These are phyloP conservation scores for Acrobeloides nanus DNA, from an alignment of 2,888 invertebrate genomes.

Conservation along the genomic window DNA sequence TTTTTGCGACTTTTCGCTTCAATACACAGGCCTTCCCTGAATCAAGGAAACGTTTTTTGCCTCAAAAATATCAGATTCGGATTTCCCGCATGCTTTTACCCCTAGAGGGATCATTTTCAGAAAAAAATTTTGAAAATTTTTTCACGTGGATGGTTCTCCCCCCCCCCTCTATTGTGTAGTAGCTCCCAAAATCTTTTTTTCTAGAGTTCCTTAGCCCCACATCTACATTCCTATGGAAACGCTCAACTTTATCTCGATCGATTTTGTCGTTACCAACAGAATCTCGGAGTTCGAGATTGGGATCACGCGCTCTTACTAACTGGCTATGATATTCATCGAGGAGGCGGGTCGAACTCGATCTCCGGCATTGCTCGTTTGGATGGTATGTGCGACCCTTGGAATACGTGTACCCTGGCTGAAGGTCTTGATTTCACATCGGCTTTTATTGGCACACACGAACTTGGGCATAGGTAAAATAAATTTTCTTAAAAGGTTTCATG, in stretches of 20 bases:
- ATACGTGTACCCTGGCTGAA: slow-evolving; percentile 52
- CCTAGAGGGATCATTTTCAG: no score
- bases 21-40: no score
- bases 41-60: no score
- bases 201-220: slow-evolving; percentile 44
- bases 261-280: slow-evolving; percentile 52
- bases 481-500: no score
- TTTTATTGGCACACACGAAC: slow-evolving; percentile 53
- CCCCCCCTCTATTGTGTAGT: no score
- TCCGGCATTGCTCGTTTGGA: slow-evolving; percentile 53
- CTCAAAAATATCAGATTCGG: no score
- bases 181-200: no score
- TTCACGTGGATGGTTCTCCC: no score
- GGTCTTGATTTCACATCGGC: slow-evolving; percentile 53
- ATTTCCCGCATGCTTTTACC: no score
- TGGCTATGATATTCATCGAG: slow-evolving; percentile 43
- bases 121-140: no score
- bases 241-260: slow-evolving; percentile 51
- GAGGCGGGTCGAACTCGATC: slow-evolving; percentile 48
- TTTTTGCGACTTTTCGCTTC: no score
- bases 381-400: slow-evolving; percentile 52
- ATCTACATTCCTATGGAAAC: slow-evolving; percentile 50
- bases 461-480: no score
- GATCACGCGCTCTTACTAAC: slow-evolving; percentile 53
- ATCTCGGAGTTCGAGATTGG: slow-evolving; percentile 49